Evolutionary conservation across 2,888 invertebrate species (phyloP).

Genomic region (Bombyx huttoni): DNA sequence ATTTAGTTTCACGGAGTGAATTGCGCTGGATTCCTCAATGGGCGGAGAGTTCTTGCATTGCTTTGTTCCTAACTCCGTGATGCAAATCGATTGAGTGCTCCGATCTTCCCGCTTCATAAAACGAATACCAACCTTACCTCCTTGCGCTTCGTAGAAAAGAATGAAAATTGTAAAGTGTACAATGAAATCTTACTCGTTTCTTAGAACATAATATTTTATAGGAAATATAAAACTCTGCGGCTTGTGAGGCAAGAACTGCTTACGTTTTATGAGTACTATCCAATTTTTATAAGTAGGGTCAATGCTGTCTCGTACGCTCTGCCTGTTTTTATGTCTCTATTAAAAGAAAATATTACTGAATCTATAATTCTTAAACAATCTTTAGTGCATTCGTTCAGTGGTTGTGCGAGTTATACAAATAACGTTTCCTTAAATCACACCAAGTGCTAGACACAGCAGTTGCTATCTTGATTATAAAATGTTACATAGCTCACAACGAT

Average conservation of each 20-base stretch:
- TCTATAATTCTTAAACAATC: not conserved
- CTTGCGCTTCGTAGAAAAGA: conserved; percentile 19
- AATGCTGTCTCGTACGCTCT: conserved; percentile 13
- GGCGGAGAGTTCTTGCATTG: conserved; percentile 19
- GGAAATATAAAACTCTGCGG: conserved; percentile 22
- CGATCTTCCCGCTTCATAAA: conserved; percentile 28
- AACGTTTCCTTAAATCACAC: not conserved
- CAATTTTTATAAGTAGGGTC: conserved; percentile 20
- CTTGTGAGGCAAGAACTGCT: conserved; percentile 18
- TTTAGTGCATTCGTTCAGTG: not conserved
- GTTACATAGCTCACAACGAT: not conserved
- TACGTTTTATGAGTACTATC: conserved; percentile 21
- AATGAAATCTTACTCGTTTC: conserved; percentile 19
- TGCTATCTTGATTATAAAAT: not conserved
- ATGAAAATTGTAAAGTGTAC: conserved; percentile 21
- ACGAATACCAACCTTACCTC: conserved; percentile 35
- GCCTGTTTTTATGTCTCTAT: not conserved
- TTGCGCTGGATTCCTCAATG: conserved; percentile 36
- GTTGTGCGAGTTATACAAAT: not conserved
- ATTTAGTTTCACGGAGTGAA: conserved; percentile 40
- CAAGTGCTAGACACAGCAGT: not conserved
- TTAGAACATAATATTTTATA: conserved; percentile 25
- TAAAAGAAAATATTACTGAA: not conserved
- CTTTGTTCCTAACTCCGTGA: conserved; percentile 41
- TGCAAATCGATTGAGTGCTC: conserved; percentile 54